phyloP scores from a whole-genome alignment of 2,888 invertebrate species.

The Apeira syringaria region DNA sequence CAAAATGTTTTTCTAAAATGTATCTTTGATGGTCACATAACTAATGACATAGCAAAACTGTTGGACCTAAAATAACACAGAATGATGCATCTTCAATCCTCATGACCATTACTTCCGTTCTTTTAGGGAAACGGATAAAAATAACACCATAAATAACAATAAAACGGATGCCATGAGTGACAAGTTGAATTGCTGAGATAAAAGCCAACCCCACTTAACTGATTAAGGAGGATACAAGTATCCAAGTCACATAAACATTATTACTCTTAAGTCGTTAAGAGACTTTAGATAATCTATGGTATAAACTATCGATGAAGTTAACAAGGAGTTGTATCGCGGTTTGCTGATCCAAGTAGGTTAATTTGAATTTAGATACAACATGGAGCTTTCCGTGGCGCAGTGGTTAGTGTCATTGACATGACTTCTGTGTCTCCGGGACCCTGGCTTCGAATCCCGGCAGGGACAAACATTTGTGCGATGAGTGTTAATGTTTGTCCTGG shows the following conservation, averaged over 20 bases:
- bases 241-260: neutral
- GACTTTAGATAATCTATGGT: neutral
- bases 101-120: conserved; percentile 6
- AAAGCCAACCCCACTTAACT: conserved; percentile 31
- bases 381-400: too few relatives aligned
- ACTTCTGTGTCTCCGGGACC: too few relatives aligned
- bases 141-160: conserved; percentile 21
- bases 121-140: conserved; percentile 9
- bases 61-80: conserved; percentile 5
- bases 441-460: too few relatives aligned
- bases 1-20: too few relatives aligned
- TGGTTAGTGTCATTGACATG: too few relatives aligned
- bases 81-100: conserved; percentile 3
- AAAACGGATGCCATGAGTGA: conserved; percentile 19
- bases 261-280: neutral
- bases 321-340: too few relatives aligned
- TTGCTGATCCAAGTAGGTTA: too few relatives aligned
- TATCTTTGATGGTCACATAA: too few relatives aligned
- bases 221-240: conserved; percentile 25
- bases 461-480: too few relatives aligned
- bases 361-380: too few relatives aligned
- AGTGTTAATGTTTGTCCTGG: too few relatives aligned
- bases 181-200: conserved; percentile 21
- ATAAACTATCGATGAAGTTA: too few relatives aligned
- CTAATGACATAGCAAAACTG: neutral